Base-by-base conservation (phyloP, 1,140 invertebrate genomes). In the Amyelois transitella region DNA sequence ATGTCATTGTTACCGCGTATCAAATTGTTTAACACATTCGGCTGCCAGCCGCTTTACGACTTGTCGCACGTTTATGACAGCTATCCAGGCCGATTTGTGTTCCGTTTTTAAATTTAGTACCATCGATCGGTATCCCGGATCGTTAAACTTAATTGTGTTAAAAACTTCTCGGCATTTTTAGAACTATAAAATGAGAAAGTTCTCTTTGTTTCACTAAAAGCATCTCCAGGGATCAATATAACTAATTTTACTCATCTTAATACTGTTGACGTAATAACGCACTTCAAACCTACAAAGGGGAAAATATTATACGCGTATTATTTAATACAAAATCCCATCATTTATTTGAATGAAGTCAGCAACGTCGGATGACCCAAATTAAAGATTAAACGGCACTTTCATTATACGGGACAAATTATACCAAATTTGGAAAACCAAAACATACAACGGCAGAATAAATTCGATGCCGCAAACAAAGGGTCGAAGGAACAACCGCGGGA, bases 1-100 rank as follows among this genome's bases (percentile, higher is more conserved):
- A 73, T 64, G 68, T 80, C 72, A 69, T 68, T 76, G 68, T 65
- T 68, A 66, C 66, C 60, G 63, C 72, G 71, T 77, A 81, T 83
- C 81, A 71, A 75, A 76, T 82, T 82, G 71, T 76, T 77, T 77
- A 75, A 82, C 77, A 78, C 72, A 68, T 76, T 69, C 64, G 63
- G 45, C 57, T 44, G 58, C 53, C 48, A 60, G 62, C 64, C 57
- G 38, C 65, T 73, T 76, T 75, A 78, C 66, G 68, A 73, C 63
- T 60, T 70, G 65, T 70, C 71, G 62, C 55, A 44, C 56, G 58
- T 75, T 75, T 75, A 72, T 66, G 64, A 68, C 61, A 55, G 66
- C 53, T 57, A 65, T 63, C 55, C 62, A 48, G 50, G 54, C 47
- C 62, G 62, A 66, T 71, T 66, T 67, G 73, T 55, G 64, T 24